Percentiles rank a stretch among this genome's conserved stretches.
Conservation (phyloP, 2,888 invertebrate species). For the Drosophila greeni region DNA sequence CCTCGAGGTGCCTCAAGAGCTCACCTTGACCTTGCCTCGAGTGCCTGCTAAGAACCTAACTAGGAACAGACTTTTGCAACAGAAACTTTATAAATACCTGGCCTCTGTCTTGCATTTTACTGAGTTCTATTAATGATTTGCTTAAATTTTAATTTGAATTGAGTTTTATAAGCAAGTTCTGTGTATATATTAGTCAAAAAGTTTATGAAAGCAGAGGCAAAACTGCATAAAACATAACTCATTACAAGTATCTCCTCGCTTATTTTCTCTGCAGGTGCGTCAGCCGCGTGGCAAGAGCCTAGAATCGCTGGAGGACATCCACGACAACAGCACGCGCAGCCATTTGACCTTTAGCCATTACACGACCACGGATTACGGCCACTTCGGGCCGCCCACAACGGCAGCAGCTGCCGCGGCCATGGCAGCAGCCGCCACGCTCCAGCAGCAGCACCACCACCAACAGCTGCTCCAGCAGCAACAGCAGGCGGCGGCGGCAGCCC, state of each 20-base stretch:
- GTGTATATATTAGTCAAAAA: neutral
- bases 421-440: constrained; percentile 54
- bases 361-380: constrained; percentile 78
- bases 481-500: constrained; percentile 63
- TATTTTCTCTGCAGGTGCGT: constrained; percentile 82
- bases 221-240: neutral
- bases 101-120: neutral
- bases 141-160: neutral
- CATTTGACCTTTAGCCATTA: constrained; percentile 79
- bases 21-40: constrained; percentile 55
- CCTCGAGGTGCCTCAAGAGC: constrained; percentile 10
- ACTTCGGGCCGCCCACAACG: constrained; percentile 75
- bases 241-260: neutral
- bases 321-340: constrained; percentile 81
- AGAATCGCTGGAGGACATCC: constrained; percentile 90
- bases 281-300: constrained; percentile 91
- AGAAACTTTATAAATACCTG: neutral
- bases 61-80: neutral
- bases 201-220: neutral
- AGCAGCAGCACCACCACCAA: constrained; percentile 56
- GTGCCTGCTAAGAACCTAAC: constrained; percentile 28
- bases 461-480: constrained; percentile 53
- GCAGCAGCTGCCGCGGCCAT: constrained; percentile 56
- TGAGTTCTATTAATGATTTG: constrained; percentile 12
- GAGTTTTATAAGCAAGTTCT: neutral